Evolutionary conservation across 2,888 invertebrate genomes (phyloP).

Genomic region (Hyalella azteca): DNA sequence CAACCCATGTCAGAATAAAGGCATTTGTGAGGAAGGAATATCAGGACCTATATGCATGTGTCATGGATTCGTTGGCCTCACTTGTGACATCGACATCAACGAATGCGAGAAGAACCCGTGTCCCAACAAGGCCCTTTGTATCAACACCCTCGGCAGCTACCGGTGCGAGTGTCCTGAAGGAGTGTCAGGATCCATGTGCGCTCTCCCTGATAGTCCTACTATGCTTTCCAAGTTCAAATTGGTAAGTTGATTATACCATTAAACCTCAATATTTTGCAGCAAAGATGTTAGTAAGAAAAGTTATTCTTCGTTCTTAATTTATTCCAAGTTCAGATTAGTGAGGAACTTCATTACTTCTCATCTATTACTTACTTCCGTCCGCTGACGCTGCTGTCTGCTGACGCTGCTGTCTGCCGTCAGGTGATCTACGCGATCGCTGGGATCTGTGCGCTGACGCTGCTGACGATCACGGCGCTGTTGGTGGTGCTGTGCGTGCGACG

Average conservation of each 20-base stretch:
- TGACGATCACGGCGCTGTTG: slow-evolving; percentile 39
- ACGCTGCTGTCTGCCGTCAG: too few relatives aligned
- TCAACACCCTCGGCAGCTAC: slow-evolving; percentile 69
- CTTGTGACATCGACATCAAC: slow-evolving; percentile 82
- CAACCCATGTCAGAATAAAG: slow-evolving; percentile 85
- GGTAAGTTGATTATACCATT: slow-evolving; percentile 44
- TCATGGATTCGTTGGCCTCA: slow-evolving; percentile 78
- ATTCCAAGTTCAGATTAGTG: too few relatives aligned
- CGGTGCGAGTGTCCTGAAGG: slow-evolving; percentile 66
- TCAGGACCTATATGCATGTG: slow-evolving; percentile 82
- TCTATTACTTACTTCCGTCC: too few relatives aligned
- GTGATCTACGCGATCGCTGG: slow-evolving; percentile 56
- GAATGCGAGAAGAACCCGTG: slow-evolving; percentile 85
- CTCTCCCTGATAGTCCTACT: slow-evolving; percentile 42
- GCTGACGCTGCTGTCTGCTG: too few relatives aligned
- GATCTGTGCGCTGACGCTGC: slow-evolving; percentile 25
- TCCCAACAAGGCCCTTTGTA: slow-evolving; percentile 87
- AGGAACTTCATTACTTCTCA: too few relatives aligned
- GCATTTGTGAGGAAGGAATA: slow-evolving; percentile 87
- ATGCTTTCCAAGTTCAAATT: slow-evolving; percentile 37
- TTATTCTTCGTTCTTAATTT: too few relatives aligned
- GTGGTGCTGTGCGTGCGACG: slow-evolving; percentile 24
- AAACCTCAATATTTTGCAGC: too few relatives aligned
- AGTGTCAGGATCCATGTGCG: slow-evolving; percentile 62
- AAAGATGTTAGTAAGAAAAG: too few relatives aligned